These are phyloP conservation scores for Bradynema listronoti DNA, from an alignment of 1,140 invertebrate genomes.

Conservation along the genomic window DNA sequence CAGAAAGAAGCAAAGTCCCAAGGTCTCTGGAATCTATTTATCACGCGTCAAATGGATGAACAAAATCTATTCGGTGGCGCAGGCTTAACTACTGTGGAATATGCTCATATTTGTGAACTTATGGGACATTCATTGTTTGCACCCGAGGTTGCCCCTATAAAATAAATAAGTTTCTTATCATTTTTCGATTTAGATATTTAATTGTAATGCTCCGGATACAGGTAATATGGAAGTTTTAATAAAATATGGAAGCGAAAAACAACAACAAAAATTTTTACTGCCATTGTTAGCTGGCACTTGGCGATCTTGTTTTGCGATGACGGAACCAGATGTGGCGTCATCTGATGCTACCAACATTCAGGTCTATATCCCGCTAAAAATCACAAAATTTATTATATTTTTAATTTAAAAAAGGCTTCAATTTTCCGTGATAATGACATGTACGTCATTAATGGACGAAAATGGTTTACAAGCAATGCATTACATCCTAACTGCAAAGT, in stretches of 20 bases:
- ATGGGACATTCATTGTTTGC: constrained; percentile 59
- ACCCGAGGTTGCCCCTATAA: constrained; percentile 56
- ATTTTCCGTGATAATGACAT: constrained; percentile 59
- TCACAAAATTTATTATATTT: background rate
- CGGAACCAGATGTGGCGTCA: constrained; percentile 61
- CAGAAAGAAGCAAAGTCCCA: constrained; percentile 59
- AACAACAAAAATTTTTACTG: constrained; percentile 59
- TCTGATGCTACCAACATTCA: constrained; percentile 62
- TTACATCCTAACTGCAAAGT: constrained; percentile 60
- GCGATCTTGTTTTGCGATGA: constrained; percentile 62
- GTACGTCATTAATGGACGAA: constrained; percentile 60
- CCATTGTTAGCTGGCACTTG: constrained; percentile 61
- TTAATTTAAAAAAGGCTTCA: constrained; percentile 40
- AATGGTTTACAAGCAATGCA: constrained; percentile 62
- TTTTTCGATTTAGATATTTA: constrained; percentile 17
- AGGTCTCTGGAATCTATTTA: constrained; percentile 61
- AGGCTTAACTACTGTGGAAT: constrained; percentile 61
- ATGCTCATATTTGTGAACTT: constrained; percentile 61
- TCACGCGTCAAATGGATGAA: constrained; percentile 59
- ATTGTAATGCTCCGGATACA: constrained; percentile 61
- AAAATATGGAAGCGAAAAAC: constrained; percentile 60
- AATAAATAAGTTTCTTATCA: constrained; percentile 2
- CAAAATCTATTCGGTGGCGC: constrained; percentile 58
- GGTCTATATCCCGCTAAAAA: constrained; percentile 49
- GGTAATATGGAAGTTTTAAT: constrained; percentile 62